Conservation (phyloP, 2,113 vertebrate species). For the Thalassoma bifasciatum region DNA sequence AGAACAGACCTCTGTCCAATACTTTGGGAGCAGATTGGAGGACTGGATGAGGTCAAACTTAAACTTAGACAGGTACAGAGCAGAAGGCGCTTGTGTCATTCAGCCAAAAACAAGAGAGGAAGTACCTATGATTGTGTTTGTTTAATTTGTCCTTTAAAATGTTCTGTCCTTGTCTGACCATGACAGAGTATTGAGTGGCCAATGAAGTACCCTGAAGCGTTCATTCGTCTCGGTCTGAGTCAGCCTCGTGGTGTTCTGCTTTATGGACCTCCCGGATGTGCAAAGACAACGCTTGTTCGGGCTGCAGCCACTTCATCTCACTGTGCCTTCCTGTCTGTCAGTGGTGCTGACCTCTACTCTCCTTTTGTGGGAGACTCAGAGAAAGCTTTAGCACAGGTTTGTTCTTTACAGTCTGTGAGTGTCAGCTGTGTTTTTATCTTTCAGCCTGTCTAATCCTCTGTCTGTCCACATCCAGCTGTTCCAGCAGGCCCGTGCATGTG, state of each 20-base stretch:
- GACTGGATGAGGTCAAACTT: slow-evolving; percentile 92
- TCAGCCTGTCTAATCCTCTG: not conserved
- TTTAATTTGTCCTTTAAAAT: not conserved
- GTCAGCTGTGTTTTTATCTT: not conserved
- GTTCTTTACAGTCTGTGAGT: not conserved
- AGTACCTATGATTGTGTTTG: not conserved
- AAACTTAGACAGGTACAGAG: slow-evolving; percentile 90
- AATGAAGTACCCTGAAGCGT: slow-evolving; percentile 90
- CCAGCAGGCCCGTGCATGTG: slow-evolving; percentile 90
- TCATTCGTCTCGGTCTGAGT: slow-evolving; percentile 89
- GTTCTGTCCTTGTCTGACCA: slow-evolving; percentile 7
- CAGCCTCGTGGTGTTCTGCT: slow-evolving; percentile 91
- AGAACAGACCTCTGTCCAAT: slow-evolving; percentile 86
- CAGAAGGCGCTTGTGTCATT: not conserved
- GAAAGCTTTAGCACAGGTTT: slow-evolving; percentile 92
- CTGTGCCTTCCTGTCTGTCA: slow-evolving; percentile 90
- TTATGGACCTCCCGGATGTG: slow-evolving; percentile 93
- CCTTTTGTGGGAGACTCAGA: slow-evolving; percentile 95
- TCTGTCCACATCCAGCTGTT: slow-evolving; percentile 86
- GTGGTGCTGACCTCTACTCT: slow-evolving; percentile 93
- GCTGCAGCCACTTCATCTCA: slow-evolving; percentile 88
- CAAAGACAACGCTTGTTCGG: slow-evolving; percentile 92
- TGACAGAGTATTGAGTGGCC: slow-evolving; percentile 94
- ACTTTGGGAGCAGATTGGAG: slow-evolving; percentile 93
- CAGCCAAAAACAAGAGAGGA: not conserved